Conservation (phyloP, 2,888 invertebrate genomes). For the Idaea dimidiata region DNA sequence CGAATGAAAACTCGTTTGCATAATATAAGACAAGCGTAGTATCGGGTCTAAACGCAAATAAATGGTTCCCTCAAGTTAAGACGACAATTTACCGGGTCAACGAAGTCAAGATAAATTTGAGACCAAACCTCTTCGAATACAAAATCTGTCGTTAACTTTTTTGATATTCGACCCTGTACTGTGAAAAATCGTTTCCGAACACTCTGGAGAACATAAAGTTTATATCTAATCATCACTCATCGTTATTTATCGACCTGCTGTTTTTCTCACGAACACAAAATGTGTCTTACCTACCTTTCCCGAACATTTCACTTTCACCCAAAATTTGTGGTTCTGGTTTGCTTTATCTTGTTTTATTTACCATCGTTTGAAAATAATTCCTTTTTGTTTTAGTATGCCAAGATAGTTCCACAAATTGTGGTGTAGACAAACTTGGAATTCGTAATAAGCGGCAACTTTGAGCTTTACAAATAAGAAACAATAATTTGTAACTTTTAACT, state of each 20-base stretch:
- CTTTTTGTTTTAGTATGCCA: conserved; percentile 16
- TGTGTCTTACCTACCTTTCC: conserved; percentile 20
- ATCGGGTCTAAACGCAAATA: conserved; percentile 68
- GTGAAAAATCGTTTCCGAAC: conserved; percentile 30
- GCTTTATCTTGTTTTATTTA: conserved; percentile 10
- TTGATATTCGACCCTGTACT: conserved; percentile 41
- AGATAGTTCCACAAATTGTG: conserved; percentile 21
- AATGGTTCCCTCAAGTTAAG: conserved; percentile 67
- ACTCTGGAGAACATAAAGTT: conserved; percentile 14
- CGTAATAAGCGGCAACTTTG: conserved; percentile 14
- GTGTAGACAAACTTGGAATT: conserved; percentile 25
- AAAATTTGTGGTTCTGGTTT: conserved; percentile 2
- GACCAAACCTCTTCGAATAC: conserved; percentile 54
- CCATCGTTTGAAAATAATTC: not conserved
- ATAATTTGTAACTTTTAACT: not conserved
- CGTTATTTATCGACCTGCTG: not conserved
- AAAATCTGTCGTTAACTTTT: conserved; percentile 51
- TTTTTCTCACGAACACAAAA: not conserved
- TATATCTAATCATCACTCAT: not conserved
- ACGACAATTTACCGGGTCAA: conserved; percentile 71
- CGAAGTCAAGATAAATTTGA: conserved; percentile 63
- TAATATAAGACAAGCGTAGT: conserved; percentile 65
- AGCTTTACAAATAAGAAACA: not conserved
- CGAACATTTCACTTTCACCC: conserved; percentile 14
- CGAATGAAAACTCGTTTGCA: conserved; percentile 66